These are phyloP conservation scores for Coregonus ussuriensis DNA, from an alignment of 2,797 vertebrate genomes.

Conservation along the genomic window DNA sequence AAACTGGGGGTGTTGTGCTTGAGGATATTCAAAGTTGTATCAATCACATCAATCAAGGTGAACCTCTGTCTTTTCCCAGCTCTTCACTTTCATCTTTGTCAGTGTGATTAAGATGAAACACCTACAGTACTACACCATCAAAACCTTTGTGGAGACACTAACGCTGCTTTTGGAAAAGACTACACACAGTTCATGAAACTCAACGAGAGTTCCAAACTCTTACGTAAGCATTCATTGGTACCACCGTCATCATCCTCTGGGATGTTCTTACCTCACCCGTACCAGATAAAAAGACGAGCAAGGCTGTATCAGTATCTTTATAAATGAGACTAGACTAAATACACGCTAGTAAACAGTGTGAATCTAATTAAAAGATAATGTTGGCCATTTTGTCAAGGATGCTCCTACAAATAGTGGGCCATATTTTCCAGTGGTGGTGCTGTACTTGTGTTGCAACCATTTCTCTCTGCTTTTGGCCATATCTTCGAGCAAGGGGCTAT, in stretches of 20 bases:
- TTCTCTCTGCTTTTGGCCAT: constrained; percentile 59
- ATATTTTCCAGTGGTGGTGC: background rate
- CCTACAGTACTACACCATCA: background rate
- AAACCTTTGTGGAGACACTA: background rate
- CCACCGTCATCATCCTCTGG: background rate
- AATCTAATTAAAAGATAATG: constrained; percentile 85
- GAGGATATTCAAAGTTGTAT: constrained; percentile 65
- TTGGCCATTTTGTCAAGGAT: constrained; percentile 70
- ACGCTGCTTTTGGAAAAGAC: background rate
- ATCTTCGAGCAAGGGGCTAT: constrained; percentile 44
- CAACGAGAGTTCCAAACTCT: background rate
- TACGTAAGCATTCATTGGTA: background rate
- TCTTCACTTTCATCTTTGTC: constrained; percentile 46
- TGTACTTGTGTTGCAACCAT: constrained; percentile 56
- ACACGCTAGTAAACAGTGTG: constrained; percentile 72
- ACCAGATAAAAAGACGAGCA: constrained; percentile 57
- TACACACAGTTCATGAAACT: background rate
- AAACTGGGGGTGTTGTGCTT: constrained; percentile 59
- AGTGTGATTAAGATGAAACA: constrained; percentile 9
- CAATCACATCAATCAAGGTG: constrained; percentile 43
- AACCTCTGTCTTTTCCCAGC: constrained; percentile 31
- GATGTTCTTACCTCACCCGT: constrained; percentile 30
- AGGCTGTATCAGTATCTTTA: constrained; percentile 68
- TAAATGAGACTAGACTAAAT: constrained; percentile 65
- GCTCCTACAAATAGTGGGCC: constrained; percentile 32